Evolutionary conservation across 2,888 invertebrate genomes (phyloP).

Genomic region (Noctua comes): DNA sequence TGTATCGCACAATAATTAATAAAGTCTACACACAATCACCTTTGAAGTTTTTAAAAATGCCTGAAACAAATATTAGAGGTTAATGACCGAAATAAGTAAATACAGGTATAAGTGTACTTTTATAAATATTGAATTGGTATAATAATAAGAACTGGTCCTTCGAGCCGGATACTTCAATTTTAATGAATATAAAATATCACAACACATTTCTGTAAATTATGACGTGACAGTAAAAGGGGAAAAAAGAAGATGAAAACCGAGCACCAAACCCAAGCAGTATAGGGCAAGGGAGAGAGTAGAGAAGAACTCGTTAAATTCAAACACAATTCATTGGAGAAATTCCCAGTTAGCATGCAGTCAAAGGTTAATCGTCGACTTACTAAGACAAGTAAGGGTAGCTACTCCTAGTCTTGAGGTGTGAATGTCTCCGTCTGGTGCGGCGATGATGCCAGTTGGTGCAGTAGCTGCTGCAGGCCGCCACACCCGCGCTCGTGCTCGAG

Average conservation of each 20-base stretch:
- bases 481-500: constrained; percentile 65
- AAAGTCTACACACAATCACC: constrained; percentile 23
- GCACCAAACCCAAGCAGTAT: not conserved
- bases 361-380: constrained; percentile 41
- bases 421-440: constrained; percentile 56
- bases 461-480: constrained; percentile 41
- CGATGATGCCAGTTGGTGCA: constrained; percentile 64
- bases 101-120: not conserved
- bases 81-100: not conserved
- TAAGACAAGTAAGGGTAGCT: constrained; percentile 73
- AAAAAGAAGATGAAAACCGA: not conserved
- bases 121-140: not conserved
- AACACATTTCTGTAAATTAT: not conserved
- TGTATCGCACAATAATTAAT: not conserved
- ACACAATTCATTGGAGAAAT: not conserved
- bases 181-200: not conserved
- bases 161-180: not conserved
- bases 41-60: constrained; percentile 14
- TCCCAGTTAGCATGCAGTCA: not conserved
- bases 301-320: not conserved
- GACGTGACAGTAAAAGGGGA: not conserved
- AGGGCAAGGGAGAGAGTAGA: no score
- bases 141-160: not conserved
- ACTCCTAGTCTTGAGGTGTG: constrained; percentile 42
- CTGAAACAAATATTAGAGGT: constrained; percentile 19